Conservation (phyloP, 2,113 vertebrate genomes). For the Myrmecobius fasciatus region DNA sequence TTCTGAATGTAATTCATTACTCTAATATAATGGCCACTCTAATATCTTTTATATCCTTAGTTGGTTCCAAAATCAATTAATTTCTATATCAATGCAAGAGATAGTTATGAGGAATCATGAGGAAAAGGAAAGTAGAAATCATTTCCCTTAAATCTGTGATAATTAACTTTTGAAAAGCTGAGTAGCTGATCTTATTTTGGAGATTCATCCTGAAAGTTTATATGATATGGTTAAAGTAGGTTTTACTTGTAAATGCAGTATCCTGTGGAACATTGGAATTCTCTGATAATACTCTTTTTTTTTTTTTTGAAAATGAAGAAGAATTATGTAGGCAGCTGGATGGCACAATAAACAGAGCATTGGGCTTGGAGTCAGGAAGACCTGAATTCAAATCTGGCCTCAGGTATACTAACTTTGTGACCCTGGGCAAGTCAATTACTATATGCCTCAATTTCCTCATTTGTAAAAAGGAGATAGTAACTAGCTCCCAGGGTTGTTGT, state of each 20-base stretch:
- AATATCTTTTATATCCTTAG: not conserved
- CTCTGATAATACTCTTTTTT: not conserved
- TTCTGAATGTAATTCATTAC: not conserved
- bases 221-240: not conserved
- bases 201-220: slow-evolving; percentile 57
- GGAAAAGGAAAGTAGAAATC: slow-evolving; percentile 42
- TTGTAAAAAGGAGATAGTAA: not conserved
- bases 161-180: slow-evolving; percentile 61
- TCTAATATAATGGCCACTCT: not conserved
- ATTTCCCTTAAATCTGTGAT: slow-evolving; percentile 44
- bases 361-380: not conserved
- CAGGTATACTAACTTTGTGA: not conserved
- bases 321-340: not conserved
- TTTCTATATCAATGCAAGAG: slow-evolving; percentile 17
- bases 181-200: slow-evolving; percentile 66
- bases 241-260: not conserved
- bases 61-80: slow-evolving; percentile 10
- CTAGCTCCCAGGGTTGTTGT: not conserved
- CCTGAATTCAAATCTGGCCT: not conserved
- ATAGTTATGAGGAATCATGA: slow-evolving; percentile 34
- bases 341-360: not conserved
- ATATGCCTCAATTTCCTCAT: not conserved
- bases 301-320: not conserved
- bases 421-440: not conserved
- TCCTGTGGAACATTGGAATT: not conserved